A percentile compares a stretch with the other conserved stretches of the same genome.
These are phyloP conservation scores for Neofelis nebulosa DNA, from an alignment of 2,113 vertebrate genomes.

Conservation along the genomic window DNA sequence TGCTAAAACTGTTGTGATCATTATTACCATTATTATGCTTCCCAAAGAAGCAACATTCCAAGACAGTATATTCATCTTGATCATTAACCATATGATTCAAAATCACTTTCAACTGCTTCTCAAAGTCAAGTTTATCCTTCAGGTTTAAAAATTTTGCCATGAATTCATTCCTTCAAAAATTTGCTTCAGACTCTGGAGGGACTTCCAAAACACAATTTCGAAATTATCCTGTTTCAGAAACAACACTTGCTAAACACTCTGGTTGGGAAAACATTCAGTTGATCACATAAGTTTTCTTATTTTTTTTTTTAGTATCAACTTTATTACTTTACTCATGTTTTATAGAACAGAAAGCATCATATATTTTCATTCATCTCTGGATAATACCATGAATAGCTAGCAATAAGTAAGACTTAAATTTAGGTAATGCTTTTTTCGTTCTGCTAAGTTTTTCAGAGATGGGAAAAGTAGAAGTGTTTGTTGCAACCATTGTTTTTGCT, in stretches of 20 bases:
- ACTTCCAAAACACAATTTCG: background rate
- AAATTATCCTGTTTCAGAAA: slow-evolving; percentile 37
- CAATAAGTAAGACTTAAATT: background rate
- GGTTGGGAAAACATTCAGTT: background rate
- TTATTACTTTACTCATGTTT: background rate
- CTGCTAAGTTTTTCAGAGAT: background rate
- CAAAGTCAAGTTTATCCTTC: background rate
- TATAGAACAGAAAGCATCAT: background rate
- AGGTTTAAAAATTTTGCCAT: background rate
- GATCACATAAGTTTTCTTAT: background rate
- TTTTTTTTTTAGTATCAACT: background rate
- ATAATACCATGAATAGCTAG: background rate
- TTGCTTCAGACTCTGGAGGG: background rate
- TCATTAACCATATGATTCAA: background rate
- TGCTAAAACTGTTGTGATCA: background rate
- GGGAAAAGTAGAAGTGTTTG: background rate
- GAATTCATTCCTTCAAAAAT: background rate
- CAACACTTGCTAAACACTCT: background rate
- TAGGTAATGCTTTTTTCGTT: background rate
- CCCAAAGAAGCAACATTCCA: background rate
- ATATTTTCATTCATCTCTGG: background rate
- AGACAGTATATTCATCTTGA: background rate
- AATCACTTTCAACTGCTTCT: background rate
- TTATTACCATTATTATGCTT: background rate
- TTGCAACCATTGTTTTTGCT: background rate